phyloP scores from a whole-genome alignment of 2,888 invertebrate species.

The Hyposoter didymator region DNA sequence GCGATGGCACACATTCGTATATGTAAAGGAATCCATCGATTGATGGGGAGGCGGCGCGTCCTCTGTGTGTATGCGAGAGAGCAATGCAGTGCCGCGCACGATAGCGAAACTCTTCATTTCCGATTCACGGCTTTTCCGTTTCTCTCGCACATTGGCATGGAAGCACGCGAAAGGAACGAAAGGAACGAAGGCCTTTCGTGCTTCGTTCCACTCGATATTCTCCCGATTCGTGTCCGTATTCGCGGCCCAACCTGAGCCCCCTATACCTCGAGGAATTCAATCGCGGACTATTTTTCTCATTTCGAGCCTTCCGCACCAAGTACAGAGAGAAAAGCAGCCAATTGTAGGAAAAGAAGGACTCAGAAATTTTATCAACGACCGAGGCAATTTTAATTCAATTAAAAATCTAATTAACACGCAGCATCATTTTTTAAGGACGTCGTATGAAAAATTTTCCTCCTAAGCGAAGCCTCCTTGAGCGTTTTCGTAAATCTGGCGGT shows the following conservation, averaged over 20 bases:
- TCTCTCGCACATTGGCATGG: conserved; percentile 25
- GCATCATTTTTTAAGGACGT: neutral
- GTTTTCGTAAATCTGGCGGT: no score
- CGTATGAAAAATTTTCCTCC: no score
- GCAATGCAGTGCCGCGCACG: conserved; percentile 9
- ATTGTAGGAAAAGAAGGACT: conserved; percentile 21
- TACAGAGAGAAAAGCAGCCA: neutral
- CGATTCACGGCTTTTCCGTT: conserved; percentile 46
- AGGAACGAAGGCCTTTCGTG: conserved; percentile 39
- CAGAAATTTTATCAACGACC: conserved; percentile 8
- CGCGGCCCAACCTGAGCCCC: conserved; percentile 31
- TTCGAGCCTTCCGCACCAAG: neutral
- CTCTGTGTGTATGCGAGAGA: conserved; percentile 2
- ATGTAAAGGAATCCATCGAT: neutral
- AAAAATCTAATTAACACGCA: neutral
- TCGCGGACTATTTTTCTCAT: conserved; percentile 66
- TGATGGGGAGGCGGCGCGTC: no score
- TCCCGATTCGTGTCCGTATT: conserved; percentile 32
- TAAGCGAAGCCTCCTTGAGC: no score
- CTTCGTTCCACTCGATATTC: conserved; percentile 33
- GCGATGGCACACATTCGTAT: neutral
- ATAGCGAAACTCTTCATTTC: conserved; percentile 58
- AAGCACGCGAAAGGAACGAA: conserved; percentile 23
- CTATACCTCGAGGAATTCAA: conserved; percentile 61
- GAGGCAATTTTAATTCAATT: neutral